Evolutionary conservation across 2,113 vertebrate genomes (phyloP), one percentile per base, ranked within the genome.

Genomic region (Nerophis ophidion): DNA sequence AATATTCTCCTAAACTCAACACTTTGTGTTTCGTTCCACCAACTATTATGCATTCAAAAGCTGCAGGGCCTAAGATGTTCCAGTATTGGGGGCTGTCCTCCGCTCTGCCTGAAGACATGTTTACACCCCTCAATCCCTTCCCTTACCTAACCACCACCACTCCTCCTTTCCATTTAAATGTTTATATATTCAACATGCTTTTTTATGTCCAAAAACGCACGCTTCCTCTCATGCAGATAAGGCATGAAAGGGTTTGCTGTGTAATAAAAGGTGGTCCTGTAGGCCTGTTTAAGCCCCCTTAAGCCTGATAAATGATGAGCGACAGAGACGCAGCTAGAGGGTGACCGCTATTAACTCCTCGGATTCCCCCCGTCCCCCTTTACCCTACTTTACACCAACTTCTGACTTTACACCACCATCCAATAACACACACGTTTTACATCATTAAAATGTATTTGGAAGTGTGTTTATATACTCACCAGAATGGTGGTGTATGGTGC

Each of bases 251-350:
- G 80, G 81, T 82, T 81, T 81, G 75, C 77, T 84, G 77, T 85
- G 86, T 84, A 88, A 88, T 87, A 88, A 89, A 88, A 84, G 82
- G 77, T 83, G 70, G 80, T 64, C 71, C 82, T 76, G 80, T 61
- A 74, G 40, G 40, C 76, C 79, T 86, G 87, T 89, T 90, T 89
- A 90, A 89, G 83, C 83, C 86, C 49, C 81, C 84, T 86, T 84
- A 87, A 89, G 87, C 79, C 81, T 84, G 86, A 90, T 89, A 89
- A 90, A 88, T 89, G 88, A 89, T 90, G 88, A 87, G 85, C 81
- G 89, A 90, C 86, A 88, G 89, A 86, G 76, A 84, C 84, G 76
- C 85, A 76, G 84, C 83, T 70, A 86, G 84, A 88, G 88, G 87
- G 89, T 89, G 87, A 90, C 80, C 68, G 84, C 87, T 84, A 89